Percentiles rank a stretch among this genome's conserved stretches.
phyloP scores from a whole-genome alignment of 1,140 invertebrate genomes.

The Polypedilum pembai region DNA sequence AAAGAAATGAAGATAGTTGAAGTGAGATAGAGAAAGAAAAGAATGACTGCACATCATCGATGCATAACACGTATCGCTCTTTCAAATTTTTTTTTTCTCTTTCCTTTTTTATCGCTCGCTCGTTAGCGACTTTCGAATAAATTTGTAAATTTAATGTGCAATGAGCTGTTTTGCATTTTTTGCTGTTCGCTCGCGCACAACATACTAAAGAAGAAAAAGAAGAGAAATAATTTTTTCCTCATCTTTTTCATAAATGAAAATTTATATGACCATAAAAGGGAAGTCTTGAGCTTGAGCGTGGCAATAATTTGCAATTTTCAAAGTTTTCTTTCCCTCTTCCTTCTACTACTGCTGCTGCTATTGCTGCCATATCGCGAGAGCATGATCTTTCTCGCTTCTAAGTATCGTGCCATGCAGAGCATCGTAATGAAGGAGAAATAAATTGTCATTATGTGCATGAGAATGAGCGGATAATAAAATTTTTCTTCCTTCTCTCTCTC shows the following conservation, averaged over 20 bases:
- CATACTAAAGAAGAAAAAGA: no score
- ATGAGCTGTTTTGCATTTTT: slow-evolving; percentile 18
- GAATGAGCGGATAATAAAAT: not conserved
- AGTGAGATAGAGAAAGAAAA: slow-evolving; percentile 16
- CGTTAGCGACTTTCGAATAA: slow-evolving; percentile 16
- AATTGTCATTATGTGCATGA: not conserved
- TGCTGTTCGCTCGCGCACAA: not conserved
- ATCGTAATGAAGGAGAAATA: slow-evolving; percentile 13
- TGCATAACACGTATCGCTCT: slow-evolving; percentile 9
- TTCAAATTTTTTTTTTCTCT: not conserved
- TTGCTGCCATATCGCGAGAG: not conserved
- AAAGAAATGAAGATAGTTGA: slow-evolving; percentile 4
- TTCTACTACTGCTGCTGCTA: not conserved
- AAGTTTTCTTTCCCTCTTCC: not conserved
- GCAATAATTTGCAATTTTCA: slow-evolving; percentile 14
- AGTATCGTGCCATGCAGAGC: not conserved
- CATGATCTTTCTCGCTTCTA: not conserved
- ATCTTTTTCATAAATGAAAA: slow-evolving; percentile 1
- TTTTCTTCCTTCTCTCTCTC: not conserved
- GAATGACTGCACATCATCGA: slow-evolving; percentile 16
- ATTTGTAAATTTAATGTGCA: slow-evolving; percentile 19
- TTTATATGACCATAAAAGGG: slow-evolving; percentile 17
- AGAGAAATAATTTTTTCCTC: not conserved
- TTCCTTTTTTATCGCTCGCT: not conserved
- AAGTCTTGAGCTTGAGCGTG: not conserved